Evolutionary conservation across 2,888 invertebrate species (phyloP).

Genomic region (Phanerotoma sp.): DNA sequence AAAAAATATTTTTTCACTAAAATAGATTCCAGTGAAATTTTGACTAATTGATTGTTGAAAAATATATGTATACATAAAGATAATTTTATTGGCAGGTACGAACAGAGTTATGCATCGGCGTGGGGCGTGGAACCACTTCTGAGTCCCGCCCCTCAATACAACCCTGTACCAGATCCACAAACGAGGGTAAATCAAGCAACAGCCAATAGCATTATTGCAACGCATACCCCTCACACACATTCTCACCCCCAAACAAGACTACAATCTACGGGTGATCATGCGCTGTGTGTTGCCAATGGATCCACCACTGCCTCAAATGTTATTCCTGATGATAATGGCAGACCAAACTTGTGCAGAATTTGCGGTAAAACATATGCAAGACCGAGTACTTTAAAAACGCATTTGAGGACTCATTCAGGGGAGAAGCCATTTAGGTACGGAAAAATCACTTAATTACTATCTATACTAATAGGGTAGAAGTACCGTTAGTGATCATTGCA

Average conservation of each 20-base stretch:
- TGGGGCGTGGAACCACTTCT: conserved; percentile 56
- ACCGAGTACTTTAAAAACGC: conserved; percentile 96
- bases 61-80: not conserved
- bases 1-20: not conserved
- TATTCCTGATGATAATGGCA: conserved; percentile 72
- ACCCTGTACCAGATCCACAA: conserved; percentile 49
- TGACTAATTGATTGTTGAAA: not conserved
- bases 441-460: conserved; percentile 4
- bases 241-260: conserved; percentile 49
- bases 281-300: conserved; percentile 58
- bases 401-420: conserved; percentile 93
- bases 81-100: conserved; percentile 50
- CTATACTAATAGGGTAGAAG: not conserved
- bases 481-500: too few species aligned
- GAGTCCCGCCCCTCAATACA: conserved; percentile 57
- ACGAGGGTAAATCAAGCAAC: conserved; percentile 54
- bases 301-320: conserved; percentile 58
- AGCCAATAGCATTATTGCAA: conserved; percentile 55
- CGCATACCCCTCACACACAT: conserved; percentile 41
- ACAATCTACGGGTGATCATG: conserved; percentile 53
- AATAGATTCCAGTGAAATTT: conserved; percentile 9
- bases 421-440: conserved; percentile 80
- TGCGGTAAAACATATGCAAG: conserved; percentile 97
- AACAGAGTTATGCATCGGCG: conserved; percentile 54
- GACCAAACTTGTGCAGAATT: conserved; percentile 89